Base-by-base conservation (phyloP, 1,140 invertebrate genomes). In the Bombyx mandarina region DNA sequence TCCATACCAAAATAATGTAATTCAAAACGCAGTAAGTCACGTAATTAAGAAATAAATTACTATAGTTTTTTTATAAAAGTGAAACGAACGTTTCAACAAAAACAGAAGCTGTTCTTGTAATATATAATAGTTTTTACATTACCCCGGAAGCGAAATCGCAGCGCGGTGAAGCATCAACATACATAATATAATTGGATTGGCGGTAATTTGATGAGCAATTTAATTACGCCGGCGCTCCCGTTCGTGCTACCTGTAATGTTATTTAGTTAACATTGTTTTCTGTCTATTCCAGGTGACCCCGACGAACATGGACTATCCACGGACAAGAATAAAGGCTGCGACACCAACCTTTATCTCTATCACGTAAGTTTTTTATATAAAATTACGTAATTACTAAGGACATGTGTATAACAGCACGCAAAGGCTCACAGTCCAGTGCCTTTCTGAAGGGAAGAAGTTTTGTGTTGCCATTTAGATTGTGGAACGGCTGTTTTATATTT, bases 301-400 rank as follows among this genome's bases (percentile, higher is more conserved):
- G 83, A 86, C 61, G 82, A 86, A 51, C 79, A 86, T 80, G 83
- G 81, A 60, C 71, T 86, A 52, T 78, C 83, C 8, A 75, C 79
- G 63, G 78, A 86, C 53, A 86, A 86, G 69, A 79, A 84, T 63
- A 82, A 80, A 60, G 71, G 71, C 12, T 84, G 77, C 60, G 83
- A 86, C 69, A 86, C 83, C 67, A 86, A 82, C 57, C 80, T 86
- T 7, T 86, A 86, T 57, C 75, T 86, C n/a, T 86, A 86, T 44
- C 79, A 84, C 75, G 83, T 86, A 64, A 86, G 82, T 82, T 42
- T 54, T 9, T 43, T 18, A 54, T 44, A 54, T 35, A 35, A 5
- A 35, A 5, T 35, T 35, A 5, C 26, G 4, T 35, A 35, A 0
- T 35, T 35, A 35, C 26, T 35, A 1, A 3, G 2, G 4, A 35